Conservation (phyloP, 2,888 invertebrate species). For the Drosophila helvetica region DNA sequence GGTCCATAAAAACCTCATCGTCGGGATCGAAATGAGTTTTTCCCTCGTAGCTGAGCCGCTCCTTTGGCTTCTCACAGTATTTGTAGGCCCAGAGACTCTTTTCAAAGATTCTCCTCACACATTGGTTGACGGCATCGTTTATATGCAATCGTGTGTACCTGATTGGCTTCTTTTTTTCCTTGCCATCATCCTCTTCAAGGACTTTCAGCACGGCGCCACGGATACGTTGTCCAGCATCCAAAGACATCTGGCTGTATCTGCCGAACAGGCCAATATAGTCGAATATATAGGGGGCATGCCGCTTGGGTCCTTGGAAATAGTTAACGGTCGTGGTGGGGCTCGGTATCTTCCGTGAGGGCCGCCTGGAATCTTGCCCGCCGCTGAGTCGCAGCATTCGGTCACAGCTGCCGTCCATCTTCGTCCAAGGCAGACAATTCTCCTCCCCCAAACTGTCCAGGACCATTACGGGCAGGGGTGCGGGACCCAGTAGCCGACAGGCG, state of each 20-base stretch:
- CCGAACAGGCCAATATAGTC: slow-evolving; percentile 12
- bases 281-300: slow-evolving; percentile 14
- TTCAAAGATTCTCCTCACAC: slow-evolving; percentile 17
- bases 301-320: slow-evolving; percentile 10
- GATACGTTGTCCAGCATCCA: neutral
- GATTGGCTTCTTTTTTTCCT: neutral
- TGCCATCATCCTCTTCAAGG: neutral
- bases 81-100: neutral
- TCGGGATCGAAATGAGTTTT: slow-evolving; percentile 38
- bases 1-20: slow-evolving; percentile 48
- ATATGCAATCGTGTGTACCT: neutral
- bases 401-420: neutral
- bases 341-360: neutral
- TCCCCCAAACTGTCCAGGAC: neutral
- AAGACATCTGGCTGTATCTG: neutral
- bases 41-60: neutral
- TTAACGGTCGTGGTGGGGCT: neutral
- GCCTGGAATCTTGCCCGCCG: neutral
- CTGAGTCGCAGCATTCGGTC: slow-evolving; percentile 4
- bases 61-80: neutral
- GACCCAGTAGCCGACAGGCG: slow-evolving; percentile 7
- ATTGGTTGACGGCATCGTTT: slow-evolving; percentile 8
- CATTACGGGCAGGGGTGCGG: slow-evolving; percentile 9
- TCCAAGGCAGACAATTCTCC: too few relatives aligned
- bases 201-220: neutral